Evolutionary conservation across 2,113 vertebrate genomes (phyloP).

Genomic region (Struthio camelus): DNA sequence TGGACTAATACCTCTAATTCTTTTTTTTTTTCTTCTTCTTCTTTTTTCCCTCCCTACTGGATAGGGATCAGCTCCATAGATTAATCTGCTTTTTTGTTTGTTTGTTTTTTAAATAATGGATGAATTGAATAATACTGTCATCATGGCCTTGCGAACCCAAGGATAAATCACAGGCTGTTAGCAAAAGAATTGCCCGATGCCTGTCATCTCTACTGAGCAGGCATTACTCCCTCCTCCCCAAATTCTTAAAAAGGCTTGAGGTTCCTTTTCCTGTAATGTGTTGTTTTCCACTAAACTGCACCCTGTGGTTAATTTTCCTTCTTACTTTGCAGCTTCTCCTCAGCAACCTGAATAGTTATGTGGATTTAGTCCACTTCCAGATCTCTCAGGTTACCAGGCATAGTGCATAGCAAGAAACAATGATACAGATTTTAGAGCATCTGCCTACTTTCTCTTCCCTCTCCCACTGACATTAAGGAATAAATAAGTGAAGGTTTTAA

Average conservation of each 20-base stretch:
- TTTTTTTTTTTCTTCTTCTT: neutral
- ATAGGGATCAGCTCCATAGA: neutral
- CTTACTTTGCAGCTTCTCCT: neutral
- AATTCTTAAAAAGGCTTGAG: neutral
- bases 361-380: neutral
- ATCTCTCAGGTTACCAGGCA: neutral
- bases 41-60: neutral
- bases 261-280: neutral
- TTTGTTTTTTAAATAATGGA: neutral
- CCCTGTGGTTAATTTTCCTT: constrained; percentile 5
- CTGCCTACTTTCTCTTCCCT: neutral
- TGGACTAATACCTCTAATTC: neutral
- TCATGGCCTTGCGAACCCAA: neutral
- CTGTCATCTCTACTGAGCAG: neutral
- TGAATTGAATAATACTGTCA: neutral
- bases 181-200: neutral
- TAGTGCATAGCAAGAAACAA: neutral
- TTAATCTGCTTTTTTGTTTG: neutral
- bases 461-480: neutral
- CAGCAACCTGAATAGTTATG: fast-evolving
- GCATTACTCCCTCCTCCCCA: neutral
- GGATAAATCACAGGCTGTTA: constrained; percentile 18
- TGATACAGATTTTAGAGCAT: neutral
- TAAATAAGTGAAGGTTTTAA: neutral
- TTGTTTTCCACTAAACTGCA: neutral